phyloP scores from a whole-genome alignment of 2,888 invertebrate genomes.

The Amorpha juglandis region DNA sequence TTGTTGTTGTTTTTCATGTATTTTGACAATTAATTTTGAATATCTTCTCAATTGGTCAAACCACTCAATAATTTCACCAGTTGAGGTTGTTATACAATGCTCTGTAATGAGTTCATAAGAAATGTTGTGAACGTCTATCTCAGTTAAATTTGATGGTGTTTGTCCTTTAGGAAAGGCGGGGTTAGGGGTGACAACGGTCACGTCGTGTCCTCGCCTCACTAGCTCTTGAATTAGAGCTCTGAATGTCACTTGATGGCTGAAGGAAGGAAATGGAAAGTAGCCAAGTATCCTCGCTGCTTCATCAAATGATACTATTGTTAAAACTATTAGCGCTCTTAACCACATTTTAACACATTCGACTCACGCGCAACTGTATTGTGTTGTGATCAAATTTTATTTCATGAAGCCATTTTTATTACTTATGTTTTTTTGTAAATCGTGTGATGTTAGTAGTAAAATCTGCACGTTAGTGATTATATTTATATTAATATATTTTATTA shows the following conservation, averaged over 20 bases:
- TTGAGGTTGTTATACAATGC: too few relatives aligned
- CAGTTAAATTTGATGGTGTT: constrained; percentile 59
- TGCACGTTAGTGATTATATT: too few relatives aligned
- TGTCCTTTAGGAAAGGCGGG: constrained; percentile 56
- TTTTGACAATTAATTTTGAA: constrained; percentile 27
- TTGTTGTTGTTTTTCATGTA: constrained; percentile 29
- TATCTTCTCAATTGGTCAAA: too few relatives aligned
- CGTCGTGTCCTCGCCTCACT: constrained; percentile 68
- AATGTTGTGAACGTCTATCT: constrained; percentile 64
- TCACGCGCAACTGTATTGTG: not conserved
- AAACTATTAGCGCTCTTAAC: constrained; percentile 10
- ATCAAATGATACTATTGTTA: not conserved
- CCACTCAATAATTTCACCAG: too few relatives aligned
- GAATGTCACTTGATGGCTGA: constrained; percentile 75
- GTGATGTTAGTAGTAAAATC: too few relatives aligned
- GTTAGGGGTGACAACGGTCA: constrained; percentile 68
- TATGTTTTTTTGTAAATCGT: not conserved
- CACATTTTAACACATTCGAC: not conserved
- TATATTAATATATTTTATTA: too few relatives aligned
- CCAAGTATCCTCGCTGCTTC: constrained; percentile 45
- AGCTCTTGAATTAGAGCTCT: constrained; percentile 64
- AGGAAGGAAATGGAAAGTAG: constrained; percentile 63
- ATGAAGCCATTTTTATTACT: not conserved
- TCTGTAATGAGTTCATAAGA: constrained; percentile 44
- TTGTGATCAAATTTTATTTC: not conserved